These are phyloP conservation scores for Dinomys branickii DNA, from an alignment of 2,113 vertebrate species.

Conservation along the genomic window DNA sequence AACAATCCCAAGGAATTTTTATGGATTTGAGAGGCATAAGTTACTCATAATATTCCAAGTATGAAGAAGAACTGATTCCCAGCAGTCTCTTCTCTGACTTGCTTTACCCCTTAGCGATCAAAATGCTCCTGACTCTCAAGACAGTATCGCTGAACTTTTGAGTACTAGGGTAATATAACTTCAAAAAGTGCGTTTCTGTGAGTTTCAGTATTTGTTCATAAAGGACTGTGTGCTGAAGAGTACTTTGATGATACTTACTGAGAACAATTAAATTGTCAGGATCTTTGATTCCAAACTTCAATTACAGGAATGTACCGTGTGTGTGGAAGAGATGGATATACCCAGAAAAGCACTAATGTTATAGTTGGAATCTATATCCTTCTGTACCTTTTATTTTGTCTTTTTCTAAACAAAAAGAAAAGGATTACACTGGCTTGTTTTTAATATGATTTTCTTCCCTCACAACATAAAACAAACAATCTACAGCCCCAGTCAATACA, in stretches of 20 bases:
- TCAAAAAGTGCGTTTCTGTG: not conserved
- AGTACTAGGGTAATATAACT: not conserved
- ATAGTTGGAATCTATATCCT: not conserved
- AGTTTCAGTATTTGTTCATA: slow-evolving; percentile 15
- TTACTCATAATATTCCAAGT: not conserved
- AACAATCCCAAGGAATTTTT: not conserved
- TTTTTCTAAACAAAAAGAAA: slow-evolving; percentile 38
- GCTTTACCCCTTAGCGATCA: not conserved
- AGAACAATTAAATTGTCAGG: slow-evolving; percentile 44
- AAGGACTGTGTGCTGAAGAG: not conserved
- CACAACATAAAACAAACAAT: not conserved
- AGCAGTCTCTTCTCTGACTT: not conserved
- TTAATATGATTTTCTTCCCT: slow-evolving; percentile 26
- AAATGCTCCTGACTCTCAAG: not conserved
- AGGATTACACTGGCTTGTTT: not conserved
- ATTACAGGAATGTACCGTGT: not conserved
- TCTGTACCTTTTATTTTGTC: not conserved
- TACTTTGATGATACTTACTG: not conserved
- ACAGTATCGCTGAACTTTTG: not conserved
- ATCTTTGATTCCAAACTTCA: slow-evolving; percentile 6
- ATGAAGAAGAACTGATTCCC: not conserved
- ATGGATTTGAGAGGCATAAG: slow-evolving; percentile 8
- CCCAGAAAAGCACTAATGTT: not conserved
- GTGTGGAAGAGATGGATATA: not conserved
- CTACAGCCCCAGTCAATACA: not conserved